Base-by-base conservation (phyloP, 2,113 vertebrate species). In the Calypte anna region DNA sequence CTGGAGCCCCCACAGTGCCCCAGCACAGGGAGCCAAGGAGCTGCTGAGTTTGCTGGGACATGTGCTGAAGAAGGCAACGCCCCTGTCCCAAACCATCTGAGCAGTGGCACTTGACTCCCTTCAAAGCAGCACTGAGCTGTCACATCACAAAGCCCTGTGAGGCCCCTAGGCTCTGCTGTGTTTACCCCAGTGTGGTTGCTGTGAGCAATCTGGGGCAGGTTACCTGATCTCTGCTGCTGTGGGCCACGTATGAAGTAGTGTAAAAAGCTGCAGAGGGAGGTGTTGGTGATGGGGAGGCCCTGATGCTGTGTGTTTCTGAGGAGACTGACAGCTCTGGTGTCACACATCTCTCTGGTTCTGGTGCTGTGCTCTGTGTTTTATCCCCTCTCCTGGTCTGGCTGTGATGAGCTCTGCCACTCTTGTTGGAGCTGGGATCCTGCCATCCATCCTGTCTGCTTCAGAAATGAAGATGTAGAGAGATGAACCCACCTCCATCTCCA, bases 311-410 rank as follows among this genome's bases (percentile, higher is more conserved):
- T 33, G 40, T n/a, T 81, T 44, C n/a, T 4, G 3, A 21, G 25
- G 28, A 15, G 36, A 16, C 18, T 17, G 12, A n/a, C 20, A 84
- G n/a, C 79, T 58, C 48, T 44, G 54, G 14, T 64, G 58, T 33
- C 23, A 24, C 14, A 7, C 7, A 14, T 7, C 9, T 13, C 23
- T 23, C 38, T 54, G 25, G 11, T 8, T 24, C 28, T 1, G 9
- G 38, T 22, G 67, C 63, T 3, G 0, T 2, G 23, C 38, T 40
- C 48, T 40, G 53, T 17, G 38, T 23, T 1, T 3, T 14, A 28
- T 14, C 22, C 33, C 8, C 3, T 0, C 0, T 7, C 38, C 36
- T 44, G 20, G 3, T 58, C 43, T 62, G 46, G 19, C 46, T 50
- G 28, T 54, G 66, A 3, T 38, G 63, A 40, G 33, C 33, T 79